Base-by-base conservation (phyloP, 2,888 invertebrate species). In the Loripinus fragilis region DNA sequence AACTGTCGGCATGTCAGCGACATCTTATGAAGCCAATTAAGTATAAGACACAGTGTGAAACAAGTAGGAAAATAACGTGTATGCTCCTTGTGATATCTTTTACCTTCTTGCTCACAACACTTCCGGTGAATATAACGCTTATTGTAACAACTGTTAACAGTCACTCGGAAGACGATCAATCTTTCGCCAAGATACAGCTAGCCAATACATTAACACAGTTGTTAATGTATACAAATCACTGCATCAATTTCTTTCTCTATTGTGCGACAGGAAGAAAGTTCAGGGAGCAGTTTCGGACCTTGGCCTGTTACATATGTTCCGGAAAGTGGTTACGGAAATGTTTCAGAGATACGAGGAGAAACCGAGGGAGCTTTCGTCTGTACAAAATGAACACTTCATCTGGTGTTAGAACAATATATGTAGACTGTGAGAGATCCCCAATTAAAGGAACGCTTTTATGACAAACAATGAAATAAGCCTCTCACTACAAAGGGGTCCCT, bases 221-320 rank as follows among this genome's bases (percentile, higher is more conserved):
- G 35, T 82, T 92, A 1, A 92, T 92, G 92, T 92, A 92, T 74
- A 81, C 89, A 15, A 92, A 92, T 74, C 92, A 92, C 72, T 90
- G 90, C 30, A 87, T 90, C 65, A 92, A 92, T 86, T 92, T 92
- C 80, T 88, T 90, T 65, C 82, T 91, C 28, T 91, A 91, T 78
- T 91, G 89, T 71, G 88, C 87, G 38, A 88, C 89, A 2, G 91
- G 91, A 0, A 81, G 86, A n/a, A 90, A 89, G 69, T 91, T 91
- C 72, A 80, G 91, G 38, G 78, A 84, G 42, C 87, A 89, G 71
- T 78, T 89, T 35, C 50, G 48, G 12, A 65, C 85, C 23, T 69
- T 88, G 69, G 67, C 86, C 23, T 85, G 78, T 35, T 66, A 42
- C 33, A 68, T 72, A 30, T 74, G 65, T 7, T 50, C 70, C 17